These are phyloP conservation scores for Caenorhabditis wallacei DNA, from an alignment of 2,888 invertebrate species.

Conservation along the genomic window DNA sequence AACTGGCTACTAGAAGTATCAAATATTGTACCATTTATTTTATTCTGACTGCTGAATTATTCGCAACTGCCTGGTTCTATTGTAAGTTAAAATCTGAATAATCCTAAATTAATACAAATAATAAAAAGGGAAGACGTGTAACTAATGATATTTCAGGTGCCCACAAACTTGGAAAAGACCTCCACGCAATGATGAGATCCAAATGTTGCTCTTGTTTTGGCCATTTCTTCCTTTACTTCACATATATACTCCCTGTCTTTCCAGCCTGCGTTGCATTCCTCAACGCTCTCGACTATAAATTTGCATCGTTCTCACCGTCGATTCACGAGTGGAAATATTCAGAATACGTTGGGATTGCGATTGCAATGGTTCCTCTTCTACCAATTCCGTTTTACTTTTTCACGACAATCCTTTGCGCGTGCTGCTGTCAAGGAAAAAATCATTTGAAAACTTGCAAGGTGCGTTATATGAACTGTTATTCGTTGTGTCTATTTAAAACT, in stretches of 20 bases:
- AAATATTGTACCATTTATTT: conserved; percentile 80
- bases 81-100: conserved; percentile 77
- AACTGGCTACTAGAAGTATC: conserved; percentile 79
- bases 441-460: conserved; percentile 63
- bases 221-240: conserved; percentile 78
- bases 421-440: conserved; percentile 72
- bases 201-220: conserved; percentile 82
- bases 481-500: no score
- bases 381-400: conserved; percentile 82
- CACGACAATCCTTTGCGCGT: conserved; percentile 75
- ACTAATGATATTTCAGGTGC: conserved; percentile 79
- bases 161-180: conserved; percentile 81
- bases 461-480: no score
- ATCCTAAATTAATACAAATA: not conserved
- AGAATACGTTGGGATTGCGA: conserved; percentile 78
- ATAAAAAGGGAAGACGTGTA: no score
- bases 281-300: conserved; percentile 80
- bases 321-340: conserved; percentile 79
- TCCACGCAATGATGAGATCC: conserved; percentile 77
- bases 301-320: conserved; percentile 75
- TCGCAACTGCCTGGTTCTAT: conserved; percentile 83
- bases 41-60: conserved; percentile 80
- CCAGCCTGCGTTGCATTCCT: conserved; percentile 80
- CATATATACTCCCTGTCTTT: conserved; percentile 81
- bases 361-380: conserved; percentile 81